These are phyloP conservation scores for Malurus melanocephalus DNA, from an alignment of 2,113 vertebrate species.

Conservation along the genomic window DNA sequence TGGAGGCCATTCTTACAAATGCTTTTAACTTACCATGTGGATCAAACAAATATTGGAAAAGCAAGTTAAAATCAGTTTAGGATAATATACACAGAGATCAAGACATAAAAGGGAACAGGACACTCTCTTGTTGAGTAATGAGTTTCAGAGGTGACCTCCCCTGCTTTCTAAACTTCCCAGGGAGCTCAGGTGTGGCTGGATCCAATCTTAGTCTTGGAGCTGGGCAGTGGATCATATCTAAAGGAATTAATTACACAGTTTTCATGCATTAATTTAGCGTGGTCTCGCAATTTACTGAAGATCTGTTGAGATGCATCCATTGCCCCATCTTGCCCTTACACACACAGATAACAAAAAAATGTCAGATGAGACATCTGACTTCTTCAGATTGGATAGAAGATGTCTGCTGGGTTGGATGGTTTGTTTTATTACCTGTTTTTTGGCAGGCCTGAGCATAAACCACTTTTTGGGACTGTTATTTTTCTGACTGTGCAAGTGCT, in stretches of 20 bases:
- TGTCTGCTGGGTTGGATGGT: not conserved
- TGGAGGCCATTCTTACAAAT: not conserved
- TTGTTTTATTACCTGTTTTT: not conserved
- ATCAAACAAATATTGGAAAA: not conserved
- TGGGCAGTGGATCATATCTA: not conserved
- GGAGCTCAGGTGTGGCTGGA: not conserved
- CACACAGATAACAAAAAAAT: not conserved
- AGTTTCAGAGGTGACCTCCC: not conserved
- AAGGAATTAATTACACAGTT: not conserved
- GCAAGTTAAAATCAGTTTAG: not conserved
- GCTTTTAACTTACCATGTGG: not conserved
- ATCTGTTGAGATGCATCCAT: not conserved
- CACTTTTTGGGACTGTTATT: not conserved
- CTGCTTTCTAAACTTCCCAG: not conserved
- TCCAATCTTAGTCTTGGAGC: rapidly evolving
- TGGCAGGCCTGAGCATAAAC: not conserved
- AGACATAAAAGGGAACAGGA: not conserved
- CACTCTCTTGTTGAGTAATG: not conserved
- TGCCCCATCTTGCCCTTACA: not conserved
- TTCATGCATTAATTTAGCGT: not conserved
- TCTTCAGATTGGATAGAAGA: not conserved
- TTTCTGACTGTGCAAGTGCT: not conserved
- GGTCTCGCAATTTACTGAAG: not conserved
- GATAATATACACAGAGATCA: not conserved
- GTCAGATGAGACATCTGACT: not conserved